A percentile compares a stretch with the other conserved stretches of the same genome.
Conservation (phyloP, 2,888 invertebrate species). For the Apotomis turbidana region DNA sequence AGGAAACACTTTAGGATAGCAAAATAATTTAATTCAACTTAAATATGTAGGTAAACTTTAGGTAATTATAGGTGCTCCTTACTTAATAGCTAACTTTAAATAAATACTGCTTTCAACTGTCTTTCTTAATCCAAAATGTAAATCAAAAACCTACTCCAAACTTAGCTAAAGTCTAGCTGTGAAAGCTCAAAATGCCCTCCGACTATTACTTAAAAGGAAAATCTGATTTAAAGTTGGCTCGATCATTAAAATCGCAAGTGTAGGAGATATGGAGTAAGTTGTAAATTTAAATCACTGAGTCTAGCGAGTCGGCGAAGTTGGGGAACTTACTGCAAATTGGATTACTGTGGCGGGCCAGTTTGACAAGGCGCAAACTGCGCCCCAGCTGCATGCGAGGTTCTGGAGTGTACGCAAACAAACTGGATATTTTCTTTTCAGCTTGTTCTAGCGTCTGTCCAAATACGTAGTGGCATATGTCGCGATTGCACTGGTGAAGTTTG, state of each 20-base stretch:
- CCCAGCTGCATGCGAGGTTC: constrained; percentile 25
- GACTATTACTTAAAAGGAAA: constrained; percentile 61
- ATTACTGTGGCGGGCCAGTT: constrained; percentile 70
- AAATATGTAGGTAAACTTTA: too few relatives aligned
- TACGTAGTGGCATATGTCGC: constrained; percentile 21
- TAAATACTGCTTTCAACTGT: too few relatives aligned
- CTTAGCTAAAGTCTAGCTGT: constrained; percentile 5
- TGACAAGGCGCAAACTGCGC: constrained; percentile 54
- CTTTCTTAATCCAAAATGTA: background rate
- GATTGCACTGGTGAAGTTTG: constrained; percentile 3
- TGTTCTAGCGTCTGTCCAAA: constrained; percentile 12
- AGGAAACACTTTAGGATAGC: too few relatives aligned
- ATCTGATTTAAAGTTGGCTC: constrained; percentile 66
- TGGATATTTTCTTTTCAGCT: constrained; percentile 30
- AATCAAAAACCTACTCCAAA: constrained; percentile 10
- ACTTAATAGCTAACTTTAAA: too few relatives aligned
- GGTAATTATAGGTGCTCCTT: too few relatives aligned
- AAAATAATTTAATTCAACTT: too few relatives aligned
- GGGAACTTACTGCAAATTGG: constrained; percentile 76
- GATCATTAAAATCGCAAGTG: constrained; percentile 43
- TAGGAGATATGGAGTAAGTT: constrained; percentile 63
- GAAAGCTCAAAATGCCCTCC: constrained; percentile 45
- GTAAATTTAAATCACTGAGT: constrained; percentile 81
- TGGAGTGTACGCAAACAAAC: constrained; percentile 32
- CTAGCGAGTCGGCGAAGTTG: constrained; percentile 60